Conservation (phyloP, 2,888 invertebrate genomes). For the Trichopoda pennipes region DNA sequence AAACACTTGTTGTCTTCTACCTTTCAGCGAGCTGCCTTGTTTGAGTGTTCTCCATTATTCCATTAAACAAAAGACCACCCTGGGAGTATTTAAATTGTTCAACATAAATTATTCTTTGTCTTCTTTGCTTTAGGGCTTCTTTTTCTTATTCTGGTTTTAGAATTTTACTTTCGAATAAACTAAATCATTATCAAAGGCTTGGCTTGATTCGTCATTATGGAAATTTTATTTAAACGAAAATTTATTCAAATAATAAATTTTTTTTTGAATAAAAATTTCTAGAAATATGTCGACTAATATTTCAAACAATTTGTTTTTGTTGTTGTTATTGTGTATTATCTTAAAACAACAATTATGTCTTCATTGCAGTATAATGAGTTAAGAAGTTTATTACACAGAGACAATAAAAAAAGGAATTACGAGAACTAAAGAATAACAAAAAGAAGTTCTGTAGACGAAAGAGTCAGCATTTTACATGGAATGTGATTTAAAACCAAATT, state of each 20-base stretch:
- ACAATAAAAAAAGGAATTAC: too few relatives aligned
- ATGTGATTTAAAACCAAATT: too few relatives aligned
- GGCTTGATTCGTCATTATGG: neutral
- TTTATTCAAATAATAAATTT: constrained; percentile 9
- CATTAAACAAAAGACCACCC: constrained; percentile 47
- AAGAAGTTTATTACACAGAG: too few relatives aligned
- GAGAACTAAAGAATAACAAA: too few relatives aligned
- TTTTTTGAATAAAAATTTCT: neutral
- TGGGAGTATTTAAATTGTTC: constrained; percentile 15
- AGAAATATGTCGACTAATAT: neutral
- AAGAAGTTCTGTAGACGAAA: too few relatives aligned
- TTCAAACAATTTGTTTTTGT: neutral
- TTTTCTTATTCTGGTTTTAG: constrained; percentile 22
- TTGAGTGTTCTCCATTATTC: constrained; percentile 38
- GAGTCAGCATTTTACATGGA: too few relatives aligned
- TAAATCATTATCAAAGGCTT: too few relatives aligned
- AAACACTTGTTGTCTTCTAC: constrained; percentile 58
- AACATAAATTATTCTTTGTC: constrained; percentile 27
- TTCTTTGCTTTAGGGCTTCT: constrained; percentile 14
- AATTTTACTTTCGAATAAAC: too few relatives aligned
- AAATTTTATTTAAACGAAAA: too few relatives aligned
- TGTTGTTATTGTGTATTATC: neutral
- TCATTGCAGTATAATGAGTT: constrained; percentile 30
- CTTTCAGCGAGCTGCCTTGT: constrained; percentile 54
- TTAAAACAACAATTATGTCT: constrained; percentile 33